Percentiles rank a stretch among this genome's conserved stretches.
These are phyloP conservation scores for Hypocryptadius cinnamomeus DNA, from an alignment of 2,113 vertebrate species.

Conservation along the genomic window DNA sequence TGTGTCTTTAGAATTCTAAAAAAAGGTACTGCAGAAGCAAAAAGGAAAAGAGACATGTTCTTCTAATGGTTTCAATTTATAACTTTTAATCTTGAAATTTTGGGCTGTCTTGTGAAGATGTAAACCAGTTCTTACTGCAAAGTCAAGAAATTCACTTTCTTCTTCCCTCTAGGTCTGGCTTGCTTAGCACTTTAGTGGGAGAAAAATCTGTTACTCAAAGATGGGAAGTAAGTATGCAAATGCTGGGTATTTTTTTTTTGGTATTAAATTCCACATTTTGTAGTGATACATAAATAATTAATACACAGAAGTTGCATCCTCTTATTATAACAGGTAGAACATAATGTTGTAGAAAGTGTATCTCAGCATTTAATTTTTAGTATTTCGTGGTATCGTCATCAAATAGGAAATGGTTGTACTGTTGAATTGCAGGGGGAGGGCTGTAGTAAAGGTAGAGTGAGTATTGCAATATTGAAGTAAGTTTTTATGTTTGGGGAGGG, in stretches of 20 bases:
- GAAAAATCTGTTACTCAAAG: conserved; percentile 97
- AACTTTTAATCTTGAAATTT: background rate
- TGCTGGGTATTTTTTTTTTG: background rate
- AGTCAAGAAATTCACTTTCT: background rate
- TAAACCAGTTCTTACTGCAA: background rate
- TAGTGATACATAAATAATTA: background rate
- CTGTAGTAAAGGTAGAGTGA: background rate
- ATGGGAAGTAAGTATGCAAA: conserved; percentile 86
- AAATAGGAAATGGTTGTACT: background rate
- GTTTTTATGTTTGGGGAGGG: background rate
- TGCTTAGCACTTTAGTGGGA: conserved; percentile 95
- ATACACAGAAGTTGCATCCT: background rate
- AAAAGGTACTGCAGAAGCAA: background rate
- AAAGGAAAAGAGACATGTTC: background rate
- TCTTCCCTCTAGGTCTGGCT: conserved; percentile 80
- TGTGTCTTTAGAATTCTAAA: background rate
- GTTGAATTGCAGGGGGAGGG: background rate
- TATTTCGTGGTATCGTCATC: background rate
- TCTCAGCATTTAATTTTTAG: background rate
- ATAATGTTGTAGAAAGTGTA: background rate
- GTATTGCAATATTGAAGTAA: background rate
- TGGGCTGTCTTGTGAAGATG: background rate
- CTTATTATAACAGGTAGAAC: background rate
- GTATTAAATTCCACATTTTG: background rate
- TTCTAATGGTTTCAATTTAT: background rate